Base-by-base conservation (phyloP, 2,888 invertebrate genomes). In the Steinernema hermaphroditum region DNA sequence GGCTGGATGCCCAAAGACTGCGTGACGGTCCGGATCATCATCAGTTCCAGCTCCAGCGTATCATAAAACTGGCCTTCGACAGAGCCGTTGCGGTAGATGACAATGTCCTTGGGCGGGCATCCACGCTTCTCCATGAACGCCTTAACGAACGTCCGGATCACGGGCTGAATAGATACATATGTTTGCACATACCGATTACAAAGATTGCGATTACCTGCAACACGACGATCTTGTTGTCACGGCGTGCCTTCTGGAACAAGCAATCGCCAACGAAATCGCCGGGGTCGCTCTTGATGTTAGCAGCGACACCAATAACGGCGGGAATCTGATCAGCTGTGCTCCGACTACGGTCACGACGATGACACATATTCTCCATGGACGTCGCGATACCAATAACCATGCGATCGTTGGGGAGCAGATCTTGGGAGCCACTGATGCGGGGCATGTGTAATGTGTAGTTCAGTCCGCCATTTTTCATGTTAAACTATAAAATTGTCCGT, bases 51-150 rank as follows among this genome's bases (percentile, higher is more conserved):
- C 19, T 46, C 46, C 2, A 46, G 46, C 19, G 19, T 46, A 19
- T 16, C 16, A 4, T 14, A n/a, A 49, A 74, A 81, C 2, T 73
- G 71, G 0, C 81, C 81, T 43, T 83, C 83, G 6, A 77, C 72
- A n/a, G n/a, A n/a, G n/a, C 79, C 82, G 43, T 76, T 77, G 14
- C 83, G 73, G 74, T 80, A 83, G 19, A 83, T 68, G 68, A 83
- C 72, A 22, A 83, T 27, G 8, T 77, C 73, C 46, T 76, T 71
- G 0, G 80, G 78, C 9, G 16, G 62, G 19, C 6, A 14, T 29
- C 54, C 29, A 27, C 57, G 70, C 2, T 27, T 14, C 0, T n/a
- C 24, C 34, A 46, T 49, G 46, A 46, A 46, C 6, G 4, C 46
- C 6, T 46, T 2, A 16, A 14, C 6, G 46, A 46, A 16, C 2